Conservation (phyloP, 2,113 vertebrate genomes). For the Oxyura jamaicensis region DNA sequence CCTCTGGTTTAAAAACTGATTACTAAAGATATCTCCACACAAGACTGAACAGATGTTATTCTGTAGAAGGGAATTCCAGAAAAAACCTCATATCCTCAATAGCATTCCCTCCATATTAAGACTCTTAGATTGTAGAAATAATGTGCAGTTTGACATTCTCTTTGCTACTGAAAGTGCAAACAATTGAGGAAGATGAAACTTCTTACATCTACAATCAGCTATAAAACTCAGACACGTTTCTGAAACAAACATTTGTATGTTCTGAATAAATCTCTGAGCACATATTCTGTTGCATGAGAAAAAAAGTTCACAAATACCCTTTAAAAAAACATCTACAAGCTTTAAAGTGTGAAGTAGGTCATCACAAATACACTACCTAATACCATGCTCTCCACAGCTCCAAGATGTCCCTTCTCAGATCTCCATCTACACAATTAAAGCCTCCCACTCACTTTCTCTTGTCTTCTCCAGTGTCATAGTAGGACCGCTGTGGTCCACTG, state of each 20-base stretch:
- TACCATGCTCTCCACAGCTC: neutral
- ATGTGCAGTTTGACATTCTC: neutral
- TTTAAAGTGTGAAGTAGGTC: neutral
- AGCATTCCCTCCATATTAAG: neutral
- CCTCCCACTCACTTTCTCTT: neutral
- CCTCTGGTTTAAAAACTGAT: neutral
- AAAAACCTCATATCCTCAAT: neutral
- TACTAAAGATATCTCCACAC: neutral
- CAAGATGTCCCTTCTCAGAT: neutral
- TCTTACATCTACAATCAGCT: neutral
- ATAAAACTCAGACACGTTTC: neutral
- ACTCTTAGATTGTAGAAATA: neutral
- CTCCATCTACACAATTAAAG: neutral
- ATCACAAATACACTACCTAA: neutral
- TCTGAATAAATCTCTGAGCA: constrained; percentile 12
- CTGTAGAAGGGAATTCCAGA: neutral
- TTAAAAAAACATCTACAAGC: neutral
- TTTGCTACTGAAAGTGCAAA: neutral
- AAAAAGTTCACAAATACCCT: neutral
- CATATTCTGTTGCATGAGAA: neutral
- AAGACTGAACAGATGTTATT: neutral
- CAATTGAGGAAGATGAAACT: neutral
- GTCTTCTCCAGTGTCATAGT: neutral
- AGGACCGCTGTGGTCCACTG: neutral
- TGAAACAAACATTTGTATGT: neutral